Percentiles rank a stretch among this genome's conserved stretches.
These are phyloP conservation scores for Echiichthys vipera DNA, from an alignment of 2,797 vertebrate genomes.

Conservation along the genomic window DNA sequence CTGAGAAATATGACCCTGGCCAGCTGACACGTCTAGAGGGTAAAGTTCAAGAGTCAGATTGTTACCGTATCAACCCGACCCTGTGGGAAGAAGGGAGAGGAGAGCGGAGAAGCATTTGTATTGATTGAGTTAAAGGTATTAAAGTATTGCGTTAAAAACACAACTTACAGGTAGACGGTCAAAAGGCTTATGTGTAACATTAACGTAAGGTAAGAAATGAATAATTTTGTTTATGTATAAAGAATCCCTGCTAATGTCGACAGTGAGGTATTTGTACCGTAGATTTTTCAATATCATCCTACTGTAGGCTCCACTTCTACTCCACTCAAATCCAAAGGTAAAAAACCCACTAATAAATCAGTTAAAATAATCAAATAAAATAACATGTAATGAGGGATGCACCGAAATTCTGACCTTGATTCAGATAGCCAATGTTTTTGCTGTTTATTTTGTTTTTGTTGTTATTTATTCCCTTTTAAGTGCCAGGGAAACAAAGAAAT, in stretches of 20 bases:
- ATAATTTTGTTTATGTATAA: not conserved
- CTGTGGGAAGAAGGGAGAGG: conserved; percentile 18
- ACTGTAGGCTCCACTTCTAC: not conserved
- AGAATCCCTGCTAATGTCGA: not conserved
- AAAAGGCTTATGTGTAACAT: not conserved
- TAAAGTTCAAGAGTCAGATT: conserved; percentile 52
- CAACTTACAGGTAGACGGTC: not conserved
- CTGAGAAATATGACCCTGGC: conserved; percentile 39
- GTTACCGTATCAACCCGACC: conserved; percentile 33
- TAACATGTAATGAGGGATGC: not conserved
- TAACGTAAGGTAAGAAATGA: not conserved
- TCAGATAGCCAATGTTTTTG: no score
- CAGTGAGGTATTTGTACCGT: not conserved
- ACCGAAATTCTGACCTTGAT: no score
- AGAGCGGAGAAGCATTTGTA: conserved; percentile 15
- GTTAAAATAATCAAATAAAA: not conserved
- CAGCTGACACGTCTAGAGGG: conserved; percentile 44
- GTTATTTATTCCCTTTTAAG: no score
- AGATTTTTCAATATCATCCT: not conserved
- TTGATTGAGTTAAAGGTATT: conserved; percentile 36
- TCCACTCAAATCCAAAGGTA: no score
- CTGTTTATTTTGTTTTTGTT: no score
- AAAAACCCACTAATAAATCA: not conserved
- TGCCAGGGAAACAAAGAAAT: no score
- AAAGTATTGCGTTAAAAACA: conserved; percentile 5